Evolutionary conservation across 2,113 vertebrate genomes (phyloP).

Genomic region (Pelecanus crispus): DNA sequence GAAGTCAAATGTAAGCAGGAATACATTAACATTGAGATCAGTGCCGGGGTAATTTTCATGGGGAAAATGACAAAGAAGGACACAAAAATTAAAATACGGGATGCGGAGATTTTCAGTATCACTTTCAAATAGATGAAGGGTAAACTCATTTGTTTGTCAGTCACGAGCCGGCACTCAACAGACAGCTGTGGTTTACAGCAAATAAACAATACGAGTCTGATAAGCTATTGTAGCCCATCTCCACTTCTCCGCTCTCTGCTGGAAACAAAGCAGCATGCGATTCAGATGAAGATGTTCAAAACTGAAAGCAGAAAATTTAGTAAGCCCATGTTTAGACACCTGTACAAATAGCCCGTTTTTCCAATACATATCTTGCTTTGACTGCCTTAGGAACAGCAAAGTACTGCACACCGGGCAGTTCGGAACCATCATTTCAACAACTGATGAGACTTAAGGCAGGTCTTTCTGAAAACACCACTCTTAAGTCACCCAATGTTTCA

Average conservation of each 20-base stretch:
- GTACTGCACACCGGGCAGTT: rapidly evolving
- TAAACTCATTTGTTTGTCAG: constrained; percentile 36
- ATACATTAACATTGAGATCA: constrained; percentile 90
- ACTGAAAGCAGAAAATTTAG: background rate
- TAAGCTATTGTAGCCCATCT: constrained; percentile 15
- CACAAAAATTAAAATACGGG: constrained; percentile 46
- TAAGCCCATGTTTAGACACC: background rate
- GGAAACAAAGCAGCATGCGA: background rate
- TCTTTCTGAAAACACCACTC: background rate
- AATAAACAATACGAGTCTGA: constrained; percentile 33
- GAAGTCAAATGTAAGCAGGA: constrained; percentile 94
- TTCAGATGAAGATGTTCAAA: background rate
- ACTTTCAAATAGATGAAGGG: constrained; percentile 14
- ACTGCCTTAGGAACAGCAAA: background rate
- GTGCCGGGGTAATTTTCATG: constrained; percentile 74
- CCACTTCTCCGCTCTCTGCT: constrained; percentile 1
- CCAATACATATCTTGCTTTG: background rate
- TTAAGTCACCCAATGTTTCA: background rate
- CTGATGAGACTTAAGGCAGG: background rate
- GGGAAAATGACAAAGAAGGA: constrained; percentile 85
- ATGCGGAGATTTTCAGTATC: background rate
- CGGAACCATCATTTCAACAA: background rate
- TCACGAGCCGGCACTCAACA: constrained; percentile 16
- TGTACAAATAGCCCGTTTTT: background rate
- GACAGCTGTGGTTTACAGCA: constrained; percentile 29